These are phyloP conservation scores for Epizoanthus stellaris DNA, from an alignment of 92 coral and sea anemone species.

Conservation along the genomic window DNA sequence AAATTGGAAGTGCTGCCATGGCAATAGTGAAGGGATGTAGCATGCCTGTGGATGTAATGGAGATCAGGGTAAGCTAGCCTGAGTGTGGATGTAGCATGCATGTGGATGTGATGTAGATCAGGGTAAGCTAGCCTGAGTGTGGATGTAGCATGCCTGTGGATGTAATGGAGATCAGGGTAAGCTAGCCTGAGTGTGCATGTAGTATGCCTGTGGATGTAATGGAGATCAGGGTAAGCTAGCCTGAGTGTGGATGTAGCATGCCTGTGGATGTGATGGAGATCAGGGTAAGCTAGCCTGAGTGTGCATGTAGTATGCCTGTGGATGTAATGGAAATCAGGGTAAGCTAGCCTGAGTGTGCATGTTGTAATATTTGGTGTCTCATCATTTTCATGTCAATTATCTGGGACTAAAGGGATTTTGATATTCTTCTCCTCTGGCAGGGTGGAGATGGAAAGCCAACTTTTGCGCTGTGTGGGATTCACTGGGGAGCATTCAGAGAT, in stretches of 20 bases:
- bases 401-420: not conserved
- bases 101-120: not conserved
- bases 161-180: constrained; percentile 63
- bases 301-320: too few relatives aligned
- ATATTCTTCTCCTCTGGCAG: constrained; percentile 39
- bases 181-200: constrained; percentile 18
- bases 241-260: constrained; percentile 16
- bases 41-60: constrained; percentile 89
- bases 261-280: constrained; percentile 86
- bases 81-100: not conserved
- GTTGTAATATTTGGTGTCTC: not conserved
- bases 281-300: constrained; percentile 53
- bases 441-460: constrained; percentile 87
- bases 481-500: constrained; percentile 98
- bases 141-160: constrained; percentile 70
- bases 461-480: constrained; percentile 81
- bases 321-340: too few relatives aligned
- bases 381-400: not conserved
- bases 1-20: constrained; percentile 92
- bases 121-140: not conserved
- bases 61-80: constrained; percentile 72
- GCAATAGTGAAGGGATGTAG: constrained; percentile 86
- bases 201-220: not conserved
- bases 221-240: not conserved
- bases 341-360: constrained; percentile 17